Base-by-base conservation (phyloP, 1,140 invertebrate genomes). In the Lepidurus arcticus region DNA sequence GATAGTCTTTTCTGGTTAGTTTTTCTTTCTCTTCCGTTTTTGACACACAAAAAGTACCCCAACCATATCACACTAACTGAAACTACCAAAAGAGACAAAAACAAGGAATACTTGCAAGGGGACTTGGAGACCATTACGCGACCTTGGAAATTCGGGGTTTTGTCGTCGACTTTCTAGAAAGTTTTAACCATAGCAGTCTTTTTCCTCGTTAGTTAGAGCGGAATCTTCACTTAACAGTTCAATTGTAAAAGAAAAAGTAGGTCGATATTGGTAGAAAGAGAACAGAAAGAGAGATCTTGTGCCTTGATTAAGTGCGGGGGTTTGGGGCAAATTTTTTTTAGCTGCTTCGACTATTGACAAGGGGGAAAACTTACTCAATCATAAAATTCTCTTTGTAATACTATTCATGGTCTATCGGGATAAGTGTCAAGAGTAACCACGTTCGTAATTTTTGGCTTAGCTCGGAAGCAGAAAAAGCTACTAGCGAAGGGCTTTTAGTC, bases 231-330 rank as follows among this genome's bases (percentile, higher is more conserved):
- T n/a, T 21, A n/a, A n/a, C 21, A 47, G 16, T 65, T 13, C 5
- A 65, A 65, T 21, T n/a, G 6, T n/a, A 16, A 21, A 65, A 65
- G 16, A 21, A 65, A 13, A 16, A 10, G 6, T 65, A n/a, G 45
- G 16, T 5, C 1, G 45, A 47, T 16, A 47, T 10, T 47, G 6
- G 16, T 65, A 7, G 53, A 21, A 65, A 65, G 13, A 7, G 53
- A 21, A 65, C 16, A 1, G 13, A 65, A n/a, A 21, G 21, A 65
- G 53, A 65, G 53, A 65, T 65, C 53, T 65, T 65, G 53, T 65
- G 53, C 53, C 53, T 65, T 65, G 53, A 65, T 65, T 65, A 10
- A n/a, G 53, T 16, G 53, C n/a, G 53, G 53, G 53, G 53, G 16
- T 65, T 65, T 65, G 16, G 21, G 53, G 53, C 21, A 65, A 9